A percentile compares a stretch with the other conserved stretches of the same genome.
Conservation (phyloP, 2,888 invertebrate genomes). For the Apotomis turbidana region DNA sequence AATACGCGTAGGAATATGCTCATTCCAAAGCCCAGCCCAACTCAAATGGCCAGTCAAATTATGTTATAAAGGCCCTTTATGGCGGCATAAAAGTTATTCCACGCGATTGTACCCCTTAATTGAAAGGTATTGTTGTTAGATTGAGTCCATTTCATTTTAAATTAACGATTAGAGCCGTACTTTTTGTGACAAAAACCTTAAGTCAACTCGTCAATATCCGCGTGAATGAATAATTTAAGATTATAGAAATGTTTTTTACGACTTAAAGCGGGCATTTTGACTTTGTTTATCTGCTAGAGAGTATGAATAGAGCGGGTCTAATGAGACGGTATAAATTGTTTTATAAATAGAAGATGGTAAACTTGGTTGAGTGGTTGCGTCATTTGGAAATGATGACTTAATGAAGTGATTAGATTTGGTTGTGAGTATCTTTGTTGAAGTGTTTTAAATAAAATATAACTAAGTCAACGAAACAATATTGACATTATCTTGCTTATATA, state of each 20-base stretch:
- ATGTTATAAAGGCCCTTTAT: slow-evolving; percentile 39
- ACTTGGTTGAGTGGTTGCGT: slow-evolving; percentile 19
- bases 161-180: slow-evolving; percentile 1
- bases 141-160: slow-evolving; percentile 9
- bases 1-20: background rate
- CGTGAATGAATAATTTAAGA: background rate
- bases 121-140: slow-evolving; percentile 35
- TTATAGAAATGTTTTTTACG: slow-evolving; percentile 26
- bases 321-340: slow-evolving; percentile 29
- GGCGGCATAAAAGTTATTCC: slow-evolving; percentile 37
- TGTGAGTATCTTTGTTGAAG: background rate
- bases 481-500: too few relatives aligned
- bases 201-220: background rate
- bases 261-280: slow-evolving; percentile 33
- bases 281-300: slow-evolving; percentile 22
- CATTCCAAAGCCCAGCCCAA: background rate
- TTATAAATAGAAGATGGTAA: slow-evolving; percentile 25
- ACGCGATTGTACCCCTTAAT: slow-evolving; percentile 39
- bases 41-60: slow-evolving; percentile 31
- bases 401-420: background rate
- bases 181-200: background rate
- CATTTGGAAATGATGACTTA: background rate
- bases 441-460: too few relatives aligned
- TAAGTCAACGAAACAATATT: too few relatives aligned
- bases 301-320: slow-evolving; percentile 27